phyloP scores from a whole-genome alignment of 2,113 vertebrate species.

The Microtus richardsoni region DNA sequence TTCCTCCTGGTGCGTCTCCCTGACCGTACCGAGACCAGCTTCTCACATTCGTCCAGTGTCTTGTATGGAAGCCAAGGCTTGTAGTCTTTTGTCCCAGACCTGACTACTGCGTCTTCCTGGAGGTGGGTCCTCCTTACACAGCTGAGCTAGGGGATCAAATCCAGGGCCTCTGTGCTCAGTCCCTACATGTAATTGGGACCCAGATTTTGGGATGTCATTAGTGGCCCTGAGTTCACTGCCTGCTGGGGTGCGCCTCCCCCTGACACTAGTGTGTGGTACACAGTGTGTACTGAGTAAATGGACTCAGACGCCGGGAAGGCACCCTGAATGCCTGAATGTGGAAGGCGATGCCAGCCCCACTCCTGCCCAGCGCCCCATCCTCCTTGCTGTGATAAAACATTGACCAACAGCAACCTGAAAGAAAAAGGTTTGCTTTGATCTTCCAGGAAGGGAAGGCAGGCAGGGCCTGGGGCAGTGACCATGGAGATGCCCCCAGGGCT shows the following conservation, averaged over 20 bases:
- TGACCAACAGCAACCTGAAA: not conserved
- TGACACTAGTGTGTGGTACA: fast-evolving
- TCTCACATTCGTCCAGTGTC: too few relatives aligned
- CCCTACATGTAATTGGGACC: too few relatives aligned
- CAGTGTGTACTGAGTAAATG: fast-evolving
- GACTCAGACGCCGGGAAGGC: not conserved
- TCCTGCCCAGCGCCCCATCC: not conserved
- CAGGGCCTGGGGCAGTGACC: not conserved
- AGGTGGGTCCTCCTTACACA: not conserved
- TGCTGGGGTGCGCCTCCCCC: not conserved
- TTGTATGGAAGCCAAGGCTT: not conserved
- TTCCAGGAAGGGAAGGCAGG: not conserved
- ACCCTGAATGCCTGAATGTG: too few relatives aligned
- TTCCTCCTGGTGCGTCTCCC: not conserved
- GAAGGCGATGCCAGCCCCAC: not conserved
- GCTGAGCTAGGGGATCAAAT: not conserved
- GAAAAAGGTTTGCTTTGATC: not conserved
- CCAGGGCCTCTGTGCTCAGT: not conserved
- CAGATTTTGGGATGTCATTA: fast-evolving
- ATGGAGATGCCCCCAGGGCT: not conserved
- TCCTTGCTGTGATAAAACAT: not conserved
- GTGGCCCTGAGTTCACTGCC: not conserved
- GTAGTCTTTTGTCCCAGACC: not conserved
- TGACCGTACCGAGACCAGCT: fast-evolving
- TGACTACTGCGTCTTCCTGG: not conserved